Evolutionary conservation across 1,140 invertebrate genomes (phyloP), one percentile per base, ranked within the genome.

Genomic region (Drosophila punjabiensis): DNA sequence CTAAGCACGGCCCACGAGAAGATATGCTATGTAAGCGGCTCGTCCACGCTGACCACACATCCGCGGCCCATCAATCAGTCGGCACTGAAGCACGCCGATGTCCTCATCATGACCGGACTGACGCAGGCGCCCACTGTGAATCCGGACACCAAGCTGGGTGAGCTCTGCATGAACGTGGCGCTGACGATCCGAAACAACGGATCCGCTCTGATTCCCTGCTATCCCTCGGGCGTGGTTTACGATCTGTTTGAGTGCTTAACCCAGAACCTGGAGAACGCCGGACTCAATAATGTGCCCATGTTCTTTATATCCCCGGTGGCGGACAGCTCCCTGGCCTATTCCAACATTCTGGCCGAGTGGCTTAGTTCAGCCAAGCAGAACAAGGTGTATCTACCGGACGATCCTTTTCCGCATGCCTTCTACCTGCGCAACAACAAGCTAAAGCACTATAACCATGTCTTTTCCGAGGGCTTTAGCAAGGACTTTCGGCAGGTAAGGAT

Each of bases 291-390:
- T 83, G 96, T 98, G 74, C 99, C 98, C 24, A 96, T 99, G 94
- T 99, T 98, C 93, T 99, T 99, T 86, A 96, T 99, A 70, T 99
- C 98, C 7, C 98, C 98, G 1, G 97, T 99, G 4, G 98, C 98
- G 5, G 97, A 99, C 88, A 96, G 96, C 61, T 98, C 98, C 7
- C 94, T 99, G 39, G 98, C 98, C 1, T 99, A 98, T 94, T 98
- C 98, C 24, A 99, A 99, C 93, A 99, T 99, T 87, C 95, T 98
- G 82, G 98, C 98, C 16, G 99, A 99, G 95, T 99, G 98, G 98
- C 96, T 94, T 64, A 95, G 94, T 37, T 93, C 93, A 5, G 93
- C 93, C 16, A 95, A 95, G 75, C 94, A 94, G 78, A 95, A 94
- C 66, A 98, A 98, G 93, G 98, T 99, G 7, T 99, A 99, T 94